phyloP scores from a whole-genome alignment of 2,797 vertebrate genomes.

The Margarornis squamiger region DNA sequence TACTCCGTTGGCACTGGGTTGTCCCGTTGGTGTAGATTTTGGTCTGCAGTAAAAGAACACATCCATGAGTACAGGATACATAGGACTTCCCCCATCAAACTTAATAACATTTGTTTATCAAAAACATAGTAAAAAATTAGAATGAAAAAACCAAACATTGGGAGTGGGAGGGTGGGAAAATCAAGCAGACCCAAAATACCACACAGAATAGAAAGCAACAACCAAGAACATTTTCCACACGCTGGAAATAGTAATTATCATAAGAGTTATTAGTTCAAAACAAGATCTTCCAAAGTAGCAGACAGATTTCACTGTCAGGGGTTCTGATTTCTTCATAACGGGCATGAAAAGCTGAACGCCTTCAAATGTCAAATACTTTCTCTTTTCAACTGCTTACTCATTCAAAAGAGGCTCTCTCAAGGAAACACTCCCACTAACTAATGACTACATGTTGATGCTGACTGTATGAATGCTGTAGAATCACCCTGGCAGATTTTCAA shows the following conservation, averaged over 20 bases:
- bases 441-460: neutral
- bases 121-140: neutral
- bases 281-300: neutral
- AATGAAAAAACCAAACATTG: neutral
- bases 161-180: neutral
- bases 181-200: slow-evolving; percentile 48
- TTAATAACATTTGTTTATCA: neutral
- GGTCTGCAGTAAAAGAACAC: slow-evolving; percentile 81
- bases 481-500: neutral
- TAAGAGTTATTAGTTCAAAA: slow-evolving; percentile 23
- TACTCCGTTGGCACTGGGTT: slow-evolving; percentile 95
- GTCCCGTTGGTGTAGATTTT: slow-evolving; percentile 90
- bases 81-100: neutral
- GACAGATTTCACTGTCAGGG: slow-evolving; percentile 5
- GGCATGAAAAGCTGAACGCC: neutral
- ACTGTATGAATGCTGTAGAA: neutral
- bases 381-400: neutral
- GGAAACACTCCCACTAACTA: neutral
- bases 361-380: neutral
- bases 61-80: neutral
- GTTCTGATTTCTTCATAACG: neutral
- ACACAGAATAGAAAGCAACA: slow-evolving; percentile 31
- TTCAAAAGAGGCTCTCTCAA: neutral
- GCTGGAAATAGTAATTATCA: neutral
- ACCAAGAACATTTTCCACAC: neutral